A percentile compares a stretch with the other conserved stretches of the same genome.
Evolutionary conservation across 2,797 vertebrate genomes (phyloP).

Genomic region (Chaetophractus vellerosus): DNA sequence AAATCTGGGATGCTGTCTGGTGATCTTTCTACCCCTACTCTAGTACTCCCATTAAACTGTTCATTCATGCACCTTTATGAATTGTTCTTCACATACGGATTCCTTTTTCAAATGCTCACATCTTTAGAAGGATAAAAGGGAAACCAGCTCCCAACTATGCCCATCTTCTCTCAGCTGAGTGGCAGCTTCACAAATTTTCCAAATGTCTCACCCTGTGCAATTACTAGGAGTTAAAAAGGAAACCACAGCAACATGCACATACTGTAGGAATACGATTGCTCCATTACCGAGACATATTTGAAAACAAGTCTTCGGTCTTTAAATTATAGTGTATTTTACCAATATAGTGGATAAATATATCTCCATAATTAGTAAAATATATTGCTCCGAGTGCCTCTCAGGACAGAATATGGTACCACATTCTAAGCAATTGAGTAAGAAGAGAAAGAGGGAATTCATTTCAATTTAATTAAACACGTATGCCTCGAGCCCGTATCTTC

Average conservation of each 20-base stretch:
- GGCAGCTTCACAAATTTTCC: neutral
- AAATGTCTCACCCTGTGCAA: neutral
- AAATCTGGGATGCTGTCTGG: neutral
- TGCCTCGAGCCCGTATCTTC: neutral
- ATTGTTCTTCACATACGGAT: neutral
- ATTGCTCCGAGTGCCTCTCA: neutral
- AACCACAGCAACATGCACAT: neutral
- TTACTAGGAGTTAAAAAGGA: neutral
- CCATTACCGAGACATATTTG: neutral
- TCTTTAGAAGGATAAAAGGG: neutral
- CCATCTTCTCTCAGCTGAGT: neutral
- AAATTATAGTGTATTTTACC: neutral
- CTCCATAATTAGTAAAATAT: neutral
- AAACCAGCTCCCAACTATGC: neutral
- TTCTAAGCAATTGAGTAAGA: neutral
- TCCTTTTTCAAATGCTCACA: neutral
- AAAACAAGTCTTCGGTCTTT: neutral
- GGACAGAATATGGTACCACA: neutral
- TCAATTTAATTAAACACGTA: conserved; percentile 29
- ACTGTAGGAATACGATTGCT: neutral
- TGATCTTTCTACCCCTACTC: neutral
- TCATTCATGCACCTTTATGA: neutral
- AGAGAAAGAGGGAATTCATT: neutral
- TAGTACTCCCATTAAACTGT: neutral
- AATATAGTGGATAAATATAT: neutral